phyloP scores from a whole-genome alignment of 2,113 vertebrate species.

The Ctenomys sociabilis region DNA sequence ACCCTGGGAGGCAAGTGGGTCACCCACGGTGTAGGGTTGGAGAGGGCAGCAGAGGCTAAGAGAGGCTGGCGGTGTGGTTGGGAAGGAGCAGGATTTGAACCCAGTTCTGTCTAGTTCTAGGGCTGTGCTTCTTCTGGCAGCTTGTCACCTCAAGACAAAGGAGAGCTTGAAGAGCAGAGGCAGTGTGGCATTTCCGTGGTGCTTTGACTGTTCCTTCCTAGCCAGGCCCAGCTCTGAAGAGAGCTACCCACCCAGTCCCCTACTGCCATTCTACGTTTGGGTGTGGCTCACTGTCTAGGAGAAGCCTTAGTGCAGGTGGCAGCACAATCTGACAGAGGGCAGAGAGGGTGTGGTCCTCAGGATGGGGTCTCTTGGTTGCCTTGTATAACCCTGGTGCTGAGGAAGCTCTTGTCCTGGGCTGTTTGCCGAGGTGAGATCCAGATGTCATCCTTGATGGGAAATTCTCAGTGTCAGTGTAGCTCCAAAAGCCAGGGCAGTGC shows the following conservation, averaged over 20 bases:
- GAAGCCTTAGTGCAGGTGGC: conserved; percentile 39
- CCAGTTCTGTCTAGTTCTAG: neutral
- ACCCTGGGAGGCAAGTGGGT: too few relatives aligned
- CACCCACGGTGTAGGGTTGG: neutral
- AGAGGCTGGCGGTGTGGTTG: neutral
- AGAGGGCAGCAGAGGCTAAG: neutral
- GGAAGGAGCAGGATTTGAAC: neutral
- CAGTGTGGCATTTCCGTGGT: neutral
- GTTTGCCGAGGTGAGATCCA: conserved; percentile 46
- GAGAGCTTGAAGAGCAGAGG: neutral
- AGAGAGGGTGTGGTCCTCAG: neutral
- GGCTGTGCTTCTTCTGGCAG: neutral
- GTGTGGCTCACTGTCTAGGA: neutral
- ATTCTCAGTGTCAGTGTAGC: neutral
- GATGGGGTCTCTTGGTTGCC: neutral
- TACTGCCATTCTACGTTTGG: neutral
- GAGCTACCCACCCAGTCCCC: neutral
- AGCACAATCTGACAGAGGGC: conserved; percentile 30
- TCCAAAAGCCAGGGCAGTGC: neutral
- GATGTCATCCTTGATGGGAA: conserved; percentile 34
- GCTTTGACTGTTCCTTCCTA: neutral
- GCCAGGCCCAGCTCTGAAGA: neutral
- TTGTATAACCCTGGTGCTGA: conserved; percentile 41
- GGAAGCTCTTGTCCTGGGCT: conserved; percentile 33
- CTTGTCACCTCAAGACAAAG: neutral